Conservation (phyloP, 2,113 vertebrate genomes). For the Rhegmatorhina hoffmannsi region DNA sequence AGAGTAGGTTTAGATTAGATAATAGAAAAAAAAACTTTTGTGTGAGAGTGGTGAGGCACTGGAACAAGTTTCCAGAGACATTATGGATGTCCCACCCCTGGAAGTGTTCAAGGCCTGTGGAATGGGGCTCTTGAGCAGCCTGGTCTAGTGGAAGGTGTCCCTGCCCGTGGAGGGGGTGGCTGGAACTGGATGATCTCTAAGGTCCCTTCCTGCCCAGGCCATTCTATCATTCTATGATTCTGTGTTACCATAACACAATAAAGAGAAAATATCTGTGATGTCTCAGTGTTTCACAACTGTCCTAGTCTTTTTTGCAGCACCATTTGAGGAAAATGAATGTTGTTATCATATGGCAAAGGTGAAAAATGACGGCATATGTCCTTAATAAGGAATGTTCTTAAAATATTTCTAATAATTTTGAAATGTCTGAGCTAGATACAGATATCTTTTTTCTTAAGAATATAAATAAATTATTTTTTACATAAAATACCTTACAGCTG, state of each 20-base stretch:
- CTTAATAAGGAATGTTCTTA: background rate
- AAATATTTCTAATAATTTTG: background rate
- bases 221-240: background rate
- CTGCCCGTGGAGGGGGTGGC: accelerated
- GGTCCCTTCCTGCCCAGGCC: no score
- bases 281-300: background rate
- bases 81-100: background rate
- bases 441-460: background rate
- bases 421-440: background rate
- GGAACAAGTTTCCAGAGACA: background rate
- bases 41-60: background rate
- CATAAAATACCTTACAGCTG: background rate
- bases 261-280: background rate
- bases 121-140: background rate
- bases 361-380: background rate
- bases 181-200: background rate
- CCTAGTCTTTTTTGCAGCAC: background rate
- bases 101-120: background rate
- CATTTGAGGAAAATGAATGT: background rate
- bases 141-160: background rate
- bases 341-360: background rate
- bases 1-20: background rate
- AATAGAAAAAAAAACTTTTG: background rate
- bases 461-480: background rate
- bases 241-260: accelerated